Base-by-base conservation (phyloP, 2,888 invertebrate species). In the Pyrochroa serraticornis region DNA sequence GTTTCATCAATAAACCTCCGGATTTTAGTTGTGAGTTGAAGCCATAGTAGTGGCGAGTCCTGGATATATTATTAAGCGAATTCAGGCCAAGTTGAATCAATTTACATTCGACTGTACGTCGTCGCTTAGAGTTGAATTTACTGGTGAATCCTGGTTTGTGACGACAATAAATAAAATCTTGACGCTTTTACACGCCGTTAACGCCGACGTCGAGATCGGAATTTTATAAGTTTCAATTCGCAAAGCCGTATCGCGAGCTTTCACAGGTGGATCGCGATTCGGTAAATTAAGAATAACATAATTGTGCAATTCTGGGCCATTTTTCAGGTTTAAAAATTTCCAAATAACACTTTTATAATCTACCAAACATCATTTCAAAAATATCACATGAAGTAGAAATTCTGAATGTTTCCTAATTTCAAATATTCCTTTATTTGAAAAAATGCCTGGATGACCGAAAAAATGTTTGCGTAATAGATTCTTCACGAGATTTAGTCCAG, bases 141-240 rank as follows among this genome's bases (percentile, higher is more conserved):
- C 22, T 22, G 5, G 22, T 22, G 22, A 22, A 3, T 22, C 22
- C 22, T 22, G 5, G 22, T 22, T 22, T 22, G 22, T 22, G 22
- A 22, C 22, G 22, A 22, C 46, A 46, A 34, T 36, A 35, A 35
- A 44, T 8, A 46, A 10, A 46, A 9, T 36, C 14, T 36, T 45
- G 22, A 22, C 30, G 43, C 51, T 51, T 43, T 51, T 43, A 43
- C 51, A 51, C 51, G 51, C 51, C 51, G 51, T 43, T 36, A 51
- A 51, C 22, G 22, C 22, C 22, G 22, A 22, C 22, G 22, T 5
- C 22, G 22, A 22, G 22, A 22, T 22, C 22, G 44, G 43, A 51
- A 51, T 51, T 51, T 51, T 51, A 51, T 43, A 51, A 51, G 43
- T 51, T 37, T 13, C 43, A 10, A 51, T 49, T 37, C 33, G 22